These are phyloP conservation scores for Sinella curviseta DNA, from an alignment of 1,140 invertebrate species.

Conservation along the genomic window DNA sequence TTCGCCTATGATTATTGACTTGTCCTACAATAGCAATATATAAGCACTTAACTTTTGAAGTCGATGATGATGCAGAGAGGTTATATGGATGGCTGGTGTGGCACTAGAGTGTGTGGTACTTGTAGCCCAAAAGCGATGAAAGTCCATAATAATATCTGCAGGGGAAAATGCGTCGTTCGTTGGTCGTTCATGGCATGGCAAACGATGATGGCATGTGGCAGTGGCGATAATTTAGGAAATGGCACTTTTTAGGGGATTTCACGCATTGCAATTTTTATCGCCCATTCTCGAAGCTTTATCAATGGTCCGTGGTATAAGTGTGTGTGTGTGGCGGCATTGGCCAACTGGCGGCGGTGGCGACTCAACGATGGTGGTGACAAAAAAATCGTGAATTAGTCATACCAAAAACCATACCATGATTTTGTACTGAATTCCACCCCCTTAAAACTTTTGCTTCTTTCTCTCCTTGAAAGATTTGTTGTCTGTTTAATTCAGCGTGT, in stretches of 20 bases:
- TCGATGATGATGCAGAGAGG: too few relatives aligned
- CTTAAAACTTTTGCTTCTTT: not conserved
- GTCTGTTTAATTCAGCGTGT: not conserved
- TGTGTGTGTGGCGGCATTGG: not conserved
- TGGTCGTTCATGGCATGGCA: too few relatives aligned
- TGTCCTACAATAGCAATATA: not conserved
- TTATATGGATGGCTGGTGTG: not conserved
- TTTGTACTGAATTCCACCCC: too few relatives aligned
- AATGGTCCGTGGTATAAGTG: not conserved
- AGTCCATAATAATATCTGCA: not conserved
- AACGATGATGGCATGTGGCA: too few relatives aligned
- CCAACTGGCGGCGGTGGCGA: not conserved
- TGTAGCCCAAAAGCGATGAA: not conserved
- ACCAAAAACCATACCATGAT: too few relatives aligned
- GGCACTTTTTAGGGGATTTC: not conserved
- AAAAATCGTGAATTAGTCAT: too few relatives aligned
- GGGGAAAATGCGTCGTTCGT: too few relatives aligned
- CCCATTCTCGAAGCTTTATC: too few relatives aligned
- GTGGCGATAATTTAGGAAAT: not conserved
- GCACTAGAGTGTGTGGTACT: not conserved
- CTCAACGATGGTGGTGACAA: too few relatives aligned
- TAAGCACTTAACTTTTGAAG: not conserved
- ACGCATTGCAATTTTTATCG: too few relatives aligned
- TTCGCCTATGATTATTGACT: not conserved
- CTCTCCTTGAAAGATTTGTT: not conserved